phyloP scores from a whole-genome alignment of 2,888 invertebrate species.

The Calliopum simillimum region DNA sequence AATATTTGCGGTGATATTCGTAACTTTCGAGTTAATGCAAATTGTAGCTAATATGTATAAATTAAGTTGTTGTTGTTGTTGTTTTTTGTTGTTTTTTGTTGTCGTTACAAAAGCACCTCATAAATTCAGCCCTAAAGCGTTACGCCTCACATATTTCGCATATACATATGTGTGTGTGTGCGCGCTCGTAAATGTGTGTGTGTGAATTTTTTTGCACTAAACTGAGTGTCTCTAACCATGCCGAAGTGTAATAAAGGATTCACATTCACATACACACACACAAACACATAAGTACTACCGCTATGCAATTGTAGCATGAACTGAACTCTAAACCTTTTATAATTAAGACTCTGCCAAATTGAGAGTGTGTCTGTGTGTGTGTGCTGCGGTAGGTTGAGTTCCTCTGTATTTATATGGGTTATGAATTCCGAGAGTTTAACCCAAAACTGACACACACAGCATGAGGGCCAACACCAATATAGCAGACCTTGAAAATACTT shows the following conservation, averaged over 20 bases:
- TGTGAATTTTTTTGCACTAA: not conserved
- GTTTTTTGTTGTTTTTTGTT: too few species aligned
- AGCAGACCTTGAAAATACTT: not conserved
- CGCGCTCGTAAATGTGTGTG: too few species aligned
- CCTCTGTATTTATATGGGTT: not conserved
- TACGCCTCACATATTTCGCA: conserved; percentile 14
- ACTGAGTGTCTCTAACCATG: not conserved
- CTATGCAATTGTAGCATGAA: too few species aligned
- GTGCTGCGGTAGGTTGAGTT: not conserved
- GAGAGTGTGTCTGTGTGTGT: not conserved
- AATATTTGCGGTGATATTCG: too few species aligned
- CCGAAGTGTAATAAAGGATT: not conserved
- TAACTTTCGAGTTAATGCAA: too few species aligned
- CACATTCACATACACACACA: too few species aligned
- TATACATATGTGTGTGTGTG: too few species aligned
- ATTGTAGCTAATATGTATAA: not conserved
- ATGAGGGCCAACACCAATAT: not conserved
- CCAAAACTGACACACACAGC: not conserved
- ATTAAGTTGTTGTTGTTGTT: not conserved
- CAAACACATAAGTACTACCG: too few species aligned
- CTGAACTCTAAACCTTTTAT: not conserved
- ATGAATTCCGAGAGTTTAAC: not conserved
- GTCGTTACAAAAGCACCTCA: not conserved
- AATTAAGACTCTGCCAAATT: not conserved
- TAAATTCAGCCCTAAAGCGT: not conserved